Conservation (phyloP, 2,113 vertebrate species). For the Cyanocitta stelleri region DNA sequence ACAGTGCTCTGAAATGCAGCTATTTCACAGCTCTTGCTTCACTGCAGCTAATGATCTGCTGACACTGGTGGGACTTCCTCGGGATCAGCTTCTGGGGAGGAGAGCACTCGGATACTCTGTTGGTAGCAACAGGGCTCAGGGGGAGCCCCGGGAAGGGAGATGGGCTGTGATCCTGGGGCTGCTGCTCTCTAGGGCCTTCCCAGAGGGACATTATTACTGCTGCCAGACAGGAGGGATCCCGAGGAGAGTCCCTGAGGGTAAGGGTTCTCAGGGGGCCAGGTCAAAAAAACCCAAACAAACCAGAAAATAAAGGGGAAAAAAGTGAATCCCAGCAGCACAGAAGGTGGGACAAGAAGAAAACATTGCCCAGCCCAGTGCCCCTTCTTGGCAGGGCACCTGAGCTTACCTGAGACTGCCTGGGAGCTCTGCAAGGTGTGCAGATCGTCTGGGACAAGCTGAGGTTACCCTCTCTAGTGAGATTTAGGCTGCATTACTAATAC, state of each 20-base stretch:
- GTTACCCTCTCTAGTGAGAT: not conserved
- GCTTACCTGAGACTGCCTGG: not conserved
- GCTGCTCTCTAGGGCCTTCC: not conserved
- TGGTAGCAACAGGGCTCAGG: constrained; percentile 28
- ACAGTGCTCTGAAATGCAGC: not conserved
- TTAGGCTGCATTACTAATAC: not conserved
- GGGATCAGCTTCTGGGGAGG: not conserved
- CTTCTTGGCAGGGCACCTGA: not conserved
- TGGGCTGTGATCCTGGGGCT: not conserved
- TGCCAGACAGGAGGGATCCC: not conserved
- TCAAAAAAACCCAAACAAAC: not conserved
- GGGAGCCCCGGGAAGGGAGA: not conserved
- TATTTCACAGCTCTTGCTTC: constrained; percentile 34
- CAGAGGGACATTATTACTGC: not conserved
- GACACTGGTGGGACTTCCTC: constrained; percentile 5
- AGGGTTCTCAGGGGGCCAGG: not conserved
- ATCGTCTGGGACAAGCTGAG: not conserved
- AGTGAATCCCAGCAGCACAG: not conserved
- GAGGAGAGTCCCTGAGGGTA: not conserved
- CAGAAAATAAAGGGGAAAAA: not conserved
- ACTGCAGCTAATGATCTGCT: constrained; percentile 51
- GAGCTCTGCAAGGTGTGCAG: not conserved
- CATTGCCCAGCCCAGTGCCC: not conserved
- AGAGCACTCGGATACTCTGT: not conserved
- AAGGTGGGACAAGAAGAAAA: not conserved